A percentile compares a stretch with the other conserved stretches of the same genome.
phyloP scores from a whole-genome alignment of 2,888 invertebrate species.

The Cistogaster globosa region DNA sequence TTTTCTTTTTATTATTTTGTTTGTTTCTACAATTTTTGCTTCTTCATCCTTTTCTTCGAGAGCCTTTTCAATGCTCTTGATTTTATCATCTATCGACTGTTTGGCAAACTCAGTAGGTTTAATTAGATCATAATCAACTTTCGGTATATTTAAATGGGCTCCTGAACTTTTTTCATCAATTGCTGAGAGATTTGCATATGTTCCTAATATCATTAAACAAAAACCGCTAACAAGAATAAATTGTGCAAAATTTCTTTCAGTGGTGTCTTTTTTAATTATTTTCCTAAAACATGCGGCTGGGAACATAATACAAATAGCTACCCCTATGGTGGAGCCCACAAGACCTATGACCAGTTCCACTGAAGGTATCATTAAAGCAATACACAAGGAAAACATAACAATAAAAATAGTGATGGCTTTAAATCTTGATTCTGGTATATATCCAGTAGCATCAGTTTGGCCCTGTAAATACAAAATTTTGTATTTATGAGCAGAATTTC shows the following conservation, averaged over 20 bases:
- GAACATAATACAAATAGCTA: slow-evolving; percentile 95
- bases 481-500: background rate
- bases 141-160: slow-evolving; percentile 74
- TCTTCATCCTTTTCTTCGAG: slow-evolving; percentile 60
- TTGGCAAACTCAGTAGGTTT: slow-evolving; percentile 73
- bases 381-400: slow-evolving; percentile 88
- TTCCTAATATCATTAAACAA: slow-evolving; percentile 94
- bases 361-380: slow-evolving; percentile 95
- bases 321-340: slow-evolving; percentile 97
- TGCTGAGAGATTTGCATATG: slow-evolving; percentile 93
- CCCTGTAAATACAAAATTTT: slow-evolving; percentile 83
- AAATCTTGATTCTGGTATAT: slow-evolving; percentile 93
- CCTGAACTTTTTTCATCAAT: slow-evolving; percentile 86
- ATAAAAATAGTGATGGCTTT: slow-evolving; percentile 92
- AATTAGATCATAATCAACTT: slow-evolving; percentile 52
- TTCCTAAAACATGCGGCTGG: slow-evolving; percentile 95
- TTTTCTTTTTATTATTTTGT: slow-evolving; percentile 36
- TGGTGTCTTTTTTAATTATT: slow-evolving; percentile 92
- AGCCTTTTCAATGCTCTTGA: slow-evolving; percentile 72
- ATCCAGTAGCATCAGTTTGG: slow-evolving; percentile 87
- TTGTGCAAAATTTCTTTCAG: slow-evolving; percentile 92
- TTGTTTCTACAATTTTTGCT: background rate
- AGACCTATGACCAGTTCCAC: slow-evolving; percentile 97
- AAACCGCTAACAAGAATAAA: slow-evolving; percentile 91
- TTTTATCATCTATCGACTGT: slow-evolving; percentile 58